Percentiles rank a stretch among this genome's conserved stretches.
Evolutionary conservation across 1,140 invertebrate species (phyloP).

Genomic region (Periplaneta americana): DNA sequence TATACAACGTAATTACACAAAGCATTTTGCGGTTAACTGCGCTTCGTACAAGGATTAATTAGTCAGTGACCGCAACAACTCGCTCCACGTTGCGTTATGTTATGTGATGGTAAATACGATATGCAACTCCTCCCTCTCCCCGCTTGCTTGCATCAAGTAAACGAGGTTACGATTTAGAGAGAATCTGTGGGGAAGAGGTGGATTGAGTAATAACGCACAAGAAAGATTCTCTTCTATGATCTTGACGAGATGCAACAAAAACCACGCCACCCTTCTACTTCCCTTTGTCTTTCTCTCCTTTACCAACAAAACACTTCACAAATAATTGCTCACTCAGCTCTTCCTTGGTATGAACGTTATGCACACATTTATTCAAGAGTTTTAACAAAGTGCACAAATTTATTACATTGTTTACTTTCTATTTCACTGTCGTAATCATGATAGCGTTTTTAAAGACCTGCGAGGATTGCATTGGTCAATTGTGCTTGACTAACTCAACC

Average conservation of each 20-base stretch:
- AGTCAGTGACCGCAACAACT: conserved; percentile 13
- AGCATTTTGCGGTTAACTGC: conserved; percentile 14
- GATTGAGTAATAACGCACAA: not conserved
- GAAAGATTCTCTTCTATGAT: not conserved
- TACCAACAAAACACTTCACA: not conserved
- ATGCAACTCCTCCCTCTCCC: not conserved
- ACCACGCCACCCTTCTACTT: too few relatives aligned
- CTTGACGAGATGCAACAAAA: not conserved
- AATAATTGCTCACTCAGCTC: not conserved
- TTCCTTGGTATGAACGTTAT: not conserved
- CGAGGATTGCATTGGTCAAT: too few relatives aligned
- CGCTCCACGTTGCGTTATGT: not conserved
- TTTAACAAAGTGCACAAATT: too few relatives aligned
- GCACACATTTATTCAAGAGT: not conserved
- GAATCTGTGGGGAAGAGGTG: too few relatives aligned
- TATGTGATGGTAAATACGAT: not conserved
- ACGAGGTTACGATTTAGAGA: not conserved
- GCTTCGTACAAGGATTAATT: conserved; percentile 18
- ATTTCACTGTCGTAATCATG: too few relatives aligned
- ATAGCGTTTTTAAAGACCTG: too few relatives aligned
- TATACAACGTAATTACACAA: conserved; percentile 16
- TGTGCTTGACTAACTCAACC: too few relatives aligned
- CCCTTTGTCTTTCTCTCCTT: too few relatives aligned
- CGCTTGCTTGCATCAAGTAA: not conserved
- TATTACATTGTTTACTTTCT: too few relatives aligned